These are phyloP conservation scores for Popillia japonica DNA, from an alignment of 1,140 invertebrate genomes.

Conservation along the genomic window DNA sequence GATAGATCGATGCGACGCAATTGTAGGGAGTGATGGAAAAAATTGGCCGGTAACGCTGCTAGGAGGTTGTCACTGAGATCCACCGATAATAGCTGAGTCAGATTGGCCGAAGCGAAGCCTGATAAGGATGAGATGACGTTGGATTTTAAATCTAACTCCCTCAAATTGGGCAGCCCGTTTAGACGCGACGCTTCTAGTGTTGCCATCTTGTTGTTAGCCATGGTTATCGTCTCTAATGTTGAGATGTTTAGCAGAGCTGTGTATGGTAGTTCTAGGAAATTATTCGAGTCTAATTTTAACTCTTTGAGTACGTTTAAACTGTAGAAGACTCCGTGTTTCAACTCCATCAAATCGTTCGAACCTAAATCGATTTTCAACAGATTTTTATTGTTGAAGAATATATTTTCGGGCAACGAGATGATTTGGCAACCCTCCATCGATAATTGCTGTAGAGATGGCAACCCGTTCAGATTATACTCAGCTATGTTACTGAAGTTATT, in stretches of 20 bases:
- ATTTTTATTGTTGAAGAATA: slow-evolving; percentile 80
- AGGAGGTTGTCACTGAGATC: slow-evolving; percentile 80
- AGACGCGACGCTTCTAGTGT: slow-evolving; percentile 80
- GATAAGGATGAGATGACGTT: slow-evolving; percentile 79
- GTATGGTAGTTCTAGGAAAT: slow-evolving; percentile 78
- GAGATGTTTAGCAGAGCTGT: slow-evolving; percentile 76
- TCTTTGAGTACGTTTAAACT: slow-evolving; percentile 77
- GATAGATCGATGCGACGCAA: slow-evolving; percentile 81
- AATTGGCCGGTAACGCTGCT: slow-evolving; percentile 80
- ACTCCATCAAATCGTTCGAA: slow-evolving; percentile 70
- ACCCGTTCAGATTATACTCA: slow-evolving; percentile 72
- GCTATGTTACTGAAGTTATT: slow-evolving; percentile 81
- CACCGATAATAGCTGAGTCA: slow-evolving; percentile 74
- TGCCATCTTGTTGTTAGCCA: slow-evolving; percentile 76
- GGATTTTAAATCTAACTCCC: slow-evolving; percentile 75
- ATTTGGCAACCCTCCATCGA: slow-evolving; percentile 75
- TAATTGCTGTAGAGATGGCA: slow-evolving; percentile 78
- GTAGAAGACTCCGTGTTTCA: slow-evolving; percentile 74
- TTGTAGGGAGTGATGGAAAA: slow-evolving; percentile 76
- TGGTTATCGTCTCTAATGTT: slow-evolving; percentile 75
- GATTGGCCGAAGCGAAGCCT: slow-evolving; percentile 78
- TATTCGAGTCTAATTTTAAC: slow-evolving; percentile 76
- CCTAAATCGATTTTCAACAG: slow-evolving; percentile 76
- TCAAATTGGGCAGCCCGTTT: slow-evolving; percentile 74
- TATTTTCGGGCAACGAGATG: slow-evolving; percentile 68